phyloP scores from a whole-genome alignment of 2,113 vertebrate genomes.

The Alethe diademata region DNA sequence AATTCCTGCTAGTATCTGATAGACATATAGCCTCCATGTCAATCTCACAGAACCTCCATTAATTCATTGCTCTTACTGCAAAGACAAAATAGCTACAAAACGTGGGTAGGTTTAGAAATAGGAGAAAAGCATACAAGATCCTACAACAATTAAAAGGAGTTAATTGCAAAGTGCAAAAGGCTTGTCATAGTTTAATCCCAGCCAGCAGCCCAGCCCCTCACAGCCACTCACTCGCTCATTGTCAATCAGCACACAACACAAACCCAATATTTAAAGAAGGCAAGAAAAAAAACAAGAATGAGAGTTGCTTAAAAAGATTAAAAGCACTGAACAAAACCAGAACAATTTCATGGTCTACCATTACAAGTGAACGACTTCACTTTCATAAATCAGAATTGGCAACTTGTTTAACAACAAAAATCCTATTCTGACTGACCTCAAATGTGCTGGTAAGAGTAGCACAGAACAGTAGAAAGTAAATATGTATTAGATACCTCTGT shows the following conservation, averaged over 20 bases:
- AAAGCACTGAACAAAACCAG: background rate
- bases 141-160: background rate
- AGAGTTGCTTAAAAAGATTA: background rate
- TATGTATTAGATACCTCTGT: conserved; percentile 3
- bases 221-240: fast-evolving
- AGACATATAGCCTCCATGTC: background rate
- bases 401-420: conserved; percentile 20
- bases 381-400: background rate
- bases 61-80: background rate
- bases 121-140: background rate
- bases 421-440: background rate
- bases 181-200: background rate
- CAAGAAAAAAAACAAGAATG: background rate
- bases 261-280: background rate
- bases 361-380: background rate
- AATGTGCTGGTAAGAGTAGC: background rate
- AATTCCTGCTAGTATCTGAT: background rate
- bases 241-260: background rate
- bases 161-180: background rate
- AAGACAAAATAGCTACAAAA: background rate
- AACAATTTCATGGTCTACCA: background rate
- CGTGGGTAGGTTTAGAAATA: background rate
- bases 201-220: background rate
- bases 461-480: conserved; percentile 15
- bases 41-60: background rate